Evolutionary conservation across 2,797 vertebrate species (phyloP).

Genomic region (Muraenolepis orangiensis): DNA sequence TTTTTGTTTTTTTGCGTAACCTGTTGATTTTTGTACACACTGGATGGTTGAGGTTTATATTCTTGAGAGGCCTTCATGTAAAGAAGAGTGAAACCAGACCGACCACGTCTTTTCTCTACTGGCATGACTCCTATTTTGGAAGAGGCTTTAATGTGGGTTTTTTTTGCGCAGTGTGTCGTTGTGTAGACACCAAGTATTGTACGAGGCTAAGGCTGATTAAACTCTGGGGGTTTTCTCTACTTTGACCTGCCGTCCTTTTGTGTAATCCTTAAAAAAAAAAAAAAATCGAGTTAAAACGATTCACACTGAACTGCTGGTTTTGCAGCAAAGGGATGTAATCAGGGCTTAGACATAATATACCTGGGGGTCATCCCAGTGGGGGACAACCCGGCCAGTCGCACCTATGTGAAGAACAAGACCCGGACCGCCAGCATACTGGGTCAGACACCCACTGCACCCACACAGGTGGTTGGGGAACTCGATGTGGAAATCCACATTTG

Average conservation of each 20-base stretch:
- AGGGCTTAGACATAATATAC: too few relatives aligned
- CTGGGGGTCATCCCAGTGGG: slow-evolving; percentile 89
- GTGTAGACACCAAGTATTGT: neutral
- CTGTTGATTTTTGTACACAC: too few relatives aligned
- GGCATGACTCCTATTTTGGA: neutral
- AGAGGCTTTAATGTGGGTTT: neutral
- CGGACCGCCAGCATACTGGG: slow-evolving; percentile 83
- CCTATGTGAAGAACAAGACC: slow-evolving; percentile 89
- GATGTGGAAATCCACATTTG: neutral
- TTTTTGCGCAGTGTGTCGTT: neutral
- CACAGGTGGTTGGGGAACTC: too few relatives aligned
- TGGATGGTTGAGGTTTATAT: neutral
- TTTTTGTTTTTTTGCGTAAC: neutral
- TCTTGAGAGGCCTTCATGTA: neutral
- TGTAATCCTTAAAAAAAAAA: slow-evolving; percentile 33
- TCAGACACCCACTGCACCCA: slow-evolving; percentile 52
- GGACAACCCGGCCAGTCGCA: slow-evolving; percentile 85
- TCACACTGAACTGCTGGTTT: slow-evolving; percentile 47
- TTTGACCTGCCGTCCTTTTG: slow-evolving; percentile 47
- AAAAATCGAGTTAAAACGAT: slow-evolving; percentile 31
- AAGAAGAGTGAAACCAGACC: neutral
- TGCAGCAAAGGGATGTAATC: slow-evolving; percentile 38
- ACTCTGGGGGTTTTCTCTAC: slow-evolving; percentile 40
- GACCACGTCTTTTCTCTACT: neutral
- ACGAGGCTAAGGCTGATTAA: slow-evolving; percentile 4